Conservation (phyloP, 2,888 invertebrate species). For the Acheta domesticus region DNA sequence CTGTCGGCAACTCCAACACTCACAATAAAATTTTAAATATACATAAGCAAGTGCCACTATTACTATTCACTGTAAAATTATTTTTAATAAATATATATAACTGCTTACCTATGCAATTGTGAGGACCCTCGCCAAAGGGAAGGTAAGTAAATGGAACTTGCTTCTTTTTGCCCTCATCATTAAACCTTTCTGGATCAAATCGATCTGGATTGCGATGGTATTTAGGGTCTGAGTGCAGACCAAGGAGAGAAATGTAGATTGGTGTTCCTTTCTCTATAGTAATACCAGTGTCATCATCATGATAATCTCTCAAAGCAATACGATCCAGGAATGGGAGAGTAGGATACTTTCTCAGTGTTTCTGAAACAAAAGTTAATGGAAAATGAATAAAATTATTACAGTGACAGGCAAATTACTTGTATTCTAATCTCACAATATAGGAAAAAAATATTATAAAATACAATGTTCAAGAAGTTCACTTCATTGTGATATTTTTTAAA, state of each 20-base stretch:
- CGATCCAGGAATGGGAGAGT: constrained; percentile 42
- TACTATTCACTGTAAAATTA: no score
- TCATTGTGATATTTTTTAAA: no score
- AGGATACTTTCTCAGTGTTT: constrained; percentile 43
- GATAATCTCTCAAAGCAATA: constrained; percentile 39
- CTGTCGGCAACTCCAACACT: no score
- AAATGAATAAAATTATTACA: not conserved
- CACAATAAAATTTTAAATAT: no score
- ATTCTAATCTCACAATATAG: not conserved
- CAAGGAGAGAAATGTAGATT: constrained; percentile 28
- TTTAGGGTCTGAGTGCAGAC: constrained; percentile 31
- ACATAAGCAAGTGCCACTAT: no score
- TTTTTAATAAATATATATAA: no score
- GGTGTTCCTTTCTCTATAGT: constrained; percentile 31
- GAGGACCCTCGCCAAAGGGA: constrained; percentile 36
- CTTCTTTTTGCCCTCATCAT: constrained; percentile 31
- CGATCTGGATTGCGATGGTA: constrained; percentile 33
- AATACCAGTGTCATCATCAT: constrained; percentile 39
- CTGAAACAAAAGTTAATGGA: constrained; percentile 34
- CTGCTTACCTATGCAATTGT: constrained; percentile 34
- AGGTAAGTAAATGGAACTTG: constrained; percentile 30
- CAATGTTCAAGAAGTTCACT: not conserved
- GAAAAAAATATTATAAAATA: not conserved
- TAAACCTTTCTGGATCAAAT: constrained; percentile 35
- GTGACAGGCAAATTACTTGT: not conserved